Percentiles rank a stretch among this genome's conserved stretches.
Evolutionary conservation across 2,888 invertebrate genomes (phyloP).

Genomic region (Trissoscelio sp.): DNA sequence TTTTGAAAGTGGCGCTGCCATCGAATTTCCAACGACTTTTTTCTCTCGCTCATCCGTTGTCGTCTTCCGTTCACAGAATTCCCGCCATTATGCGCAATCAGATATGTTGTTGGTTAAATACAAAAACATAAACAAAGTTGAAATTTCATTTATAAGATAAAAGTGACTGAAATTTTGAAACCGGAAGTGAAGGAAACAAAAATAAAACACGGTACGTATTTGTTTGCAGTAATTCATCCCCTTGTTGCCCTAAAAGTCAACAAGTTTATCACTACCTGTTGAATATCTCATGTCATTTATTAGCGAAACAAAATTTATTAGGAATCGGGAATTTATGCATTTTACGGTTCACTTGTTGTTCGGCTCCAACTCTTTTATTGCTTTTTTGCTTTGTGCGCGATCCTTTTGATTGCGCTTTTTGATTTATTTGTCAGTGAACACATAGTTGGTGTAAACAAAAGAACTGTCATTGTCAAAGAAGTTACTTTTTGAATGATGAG

Average conservation of each 20-base stretch:
- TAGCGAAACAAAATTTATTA: constrained; percentile 45
- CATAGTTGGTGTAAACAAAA: constrained; percentile 13
- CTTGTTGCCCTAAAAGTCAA: constrained; percentile 22
- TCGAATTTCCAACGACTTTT: not conserved
- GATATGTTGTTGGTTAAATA: constrained; percentile 47
- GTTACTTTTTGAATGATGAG: too few relatives aligned
- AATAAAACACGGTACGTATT: constrained; percentile 8
- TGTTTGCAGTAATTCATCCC: constrained; percentile 2
- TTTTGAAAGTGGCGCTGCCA: not conserved
- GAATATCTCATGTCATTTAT: constrained; percentile 38
- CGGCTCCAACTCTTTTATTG: not conserved
- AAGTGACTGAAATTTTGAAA: not conserved
- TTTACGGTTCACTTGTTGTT: not conserved
- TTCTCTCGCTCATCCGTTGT: not conserved
- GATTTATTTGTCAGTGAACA: constrained; percentile 5
- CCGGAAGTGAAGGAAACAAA: not conserved
- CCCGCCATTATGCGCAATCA: constrained; percentile 41
- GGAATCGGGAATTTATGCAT: constrained; percentile 25
- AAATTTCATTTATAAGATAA: constrained; percentile 25
- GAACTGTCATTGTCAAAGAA: constrained; percentile 19
- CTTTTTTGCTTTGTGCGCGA: too few relatives aligned
- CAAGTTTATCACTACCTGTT: constrained; percentile 43
- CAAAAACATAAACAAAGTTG: constrained; percentile 25
- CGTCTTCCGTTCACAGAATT: constrained; percentile 1
- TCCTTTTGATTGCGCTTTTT: not conserved